Evolutionary conservation across 2,888 invertebrate genomes (phyloP), one percentile per base, ranked within the genome.

Genomic region (Erebia aethiops): DNA sequence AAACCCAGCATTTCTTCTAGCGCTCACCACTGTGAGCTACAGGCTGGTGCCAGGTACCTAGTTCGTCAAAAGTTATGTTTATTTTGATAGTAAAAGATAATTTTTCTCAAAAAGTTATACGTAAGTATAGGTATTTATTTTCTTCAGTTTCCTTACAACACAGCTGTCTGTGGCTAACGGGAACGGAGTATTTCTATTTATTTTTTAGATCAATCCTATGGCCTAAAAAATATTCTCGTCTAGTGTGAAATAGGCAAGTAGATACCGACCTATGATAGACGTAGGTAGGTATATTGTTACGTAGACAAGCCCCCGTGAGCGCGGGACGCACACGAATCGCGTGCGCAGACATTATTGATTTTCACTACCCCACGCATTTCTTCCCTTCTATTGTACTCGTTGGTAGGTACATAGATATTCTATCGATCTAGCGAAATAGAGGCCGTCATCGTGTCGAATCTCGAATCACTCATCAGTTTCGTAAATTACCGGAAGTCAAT

Each of bases 301-400:
- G 56, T 66, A 66, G 63, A 57, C 57, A 54, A 52, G 62, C 56
- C 61, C 43, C 66, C 52, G 26, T 14, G 54, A 71, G 67, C 61
- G 69, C 60, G 71, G 73, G n/a, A 67, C 52, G 74, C 35, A 57
- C 73, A 70, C 60, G 69, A 83, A 89, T 88, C 89, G 89, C 89
- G 89, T 89, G 89, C 89, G 89, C 89, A 89, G 85, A 80, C 81
- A 71, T 70, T 89, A 89, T 89, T 86, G 89, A 89, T 89, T 87
- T 86, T 79, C 73, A 73, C 74, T 74, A 79, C 83, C 85, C 85
- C 80, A 77, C 79, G 75, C 77, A 75, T 77, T 79, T 78, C 82
- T 77, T 77, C 81, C 80, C 82, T 61, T 35, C 35, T 35, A 35
- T 35, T 35, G 78, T 79, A 73, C 70, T 78, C 74, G 75, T 75